These are phyloP conservation scores for Ataeniobius toweri DNA, from an alignment of 2,797 vertebrate species.

Conservation along the genomic window DNA sequence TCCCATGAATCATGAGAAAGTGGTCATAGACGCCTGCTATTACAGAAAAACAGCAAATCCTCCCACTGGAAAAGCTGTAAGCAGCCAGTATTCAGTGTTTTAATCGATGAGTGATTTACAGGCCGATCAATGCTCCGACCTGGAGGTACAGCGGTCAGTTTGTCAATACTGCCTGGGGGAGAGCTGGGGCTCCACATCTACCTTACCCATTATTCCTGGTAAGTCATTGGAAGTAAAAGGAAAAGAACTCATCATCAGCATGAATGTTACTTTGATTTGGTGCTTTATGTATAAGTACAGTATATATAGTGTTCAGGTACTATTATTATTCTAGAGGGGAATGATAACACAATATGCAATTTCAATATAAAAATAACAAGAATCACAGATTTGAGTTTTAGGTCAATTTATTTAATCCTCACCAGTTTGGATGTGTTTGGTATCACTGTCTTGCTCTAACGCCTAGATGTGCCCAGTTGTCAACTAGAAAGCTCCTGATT, in stretches of 20 bases:
- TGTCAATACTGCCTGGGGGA: neutral
- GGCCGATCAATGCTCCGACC: neutral
- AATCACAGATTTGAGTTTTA: neutral
- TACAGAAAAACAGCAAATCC: neutral
- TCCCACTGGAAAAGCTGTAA: neutral
- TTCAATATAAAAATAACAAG: neutral
- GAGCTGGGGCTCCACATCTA: neutral
- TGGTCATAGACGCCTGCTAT: neutral
- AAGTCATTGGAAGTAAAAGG: neutral
- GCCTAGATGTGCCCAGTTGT: too few species aligned
- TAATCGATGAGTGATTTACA: slow-evolving; percentile 1
- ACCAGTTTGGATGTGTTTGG: neutral
- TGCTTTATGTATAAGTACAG: too few species aligned
- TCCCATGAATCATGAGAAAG: neutral
- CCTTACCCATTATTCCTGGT: neutral
- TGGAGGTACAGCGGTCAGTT: neutral
- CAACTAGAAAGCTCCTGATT: too few species aligned
- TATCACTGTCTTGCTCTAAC: neutral
- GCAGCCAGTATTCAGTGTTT: neutral
- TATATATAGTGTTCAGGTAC: too few species aligned
- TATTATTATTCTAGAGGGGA: neutral
- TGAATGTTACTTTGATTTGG: too few species aligned
- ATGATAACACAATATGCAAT: neutral
- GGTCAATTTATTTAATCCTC: neutral
- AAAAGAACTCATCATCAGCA: neutral